phyloP scores from a whole-genome alignment of 2,888 invertebrate species.

The Thereva nobilitata region DNA sequence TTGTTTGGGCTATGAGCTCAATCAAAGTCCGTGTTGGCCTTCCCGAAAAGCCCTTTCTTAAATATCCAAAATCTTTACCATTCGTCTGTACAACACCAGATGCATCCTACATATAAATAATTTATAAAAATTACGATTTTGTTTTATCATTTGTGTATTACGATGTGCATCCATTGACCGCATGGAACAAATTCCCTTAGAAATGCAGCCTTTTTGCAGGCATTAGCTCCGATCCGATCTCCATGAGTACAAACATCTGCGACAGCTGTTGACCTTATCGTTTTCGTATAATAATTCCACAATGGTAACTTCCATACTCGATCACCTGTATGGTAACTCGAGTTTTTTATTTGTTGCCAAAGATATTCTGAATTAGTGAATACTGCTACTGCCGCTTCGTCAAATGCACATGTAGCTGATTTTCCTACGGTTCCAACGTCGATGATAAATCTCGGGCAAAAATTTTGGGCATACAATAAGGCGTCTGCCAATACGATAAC shows the following conservation, averaged over 20 bases:
- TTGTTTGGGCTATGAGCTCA: constrained; percentile 68
- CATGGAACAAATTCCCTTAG: constrained; percentile 72
- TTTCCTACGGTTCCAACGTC: constrained; percentile 79
- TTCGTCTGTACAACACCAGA: constrained; percentile 74
- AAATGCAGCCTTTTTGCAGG: constrained; percentile 80
- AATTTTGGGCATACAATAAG: constrained; percentile 73
- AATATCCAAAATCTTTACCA: constrained; percentile 65
- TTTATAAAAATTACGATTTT: not conserved
- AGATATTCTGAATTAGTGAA: constrained; percentile 72
- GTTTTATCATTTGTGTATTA: constrained; percentile 42
- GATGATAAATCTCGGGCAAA: constrained; percentile 71
- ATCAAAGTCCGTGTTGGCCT: constrained; percentile 76
- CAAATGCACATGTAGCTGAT: constrained; percentile 65
- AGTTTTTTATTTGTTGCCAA: constrained; percentile 69
- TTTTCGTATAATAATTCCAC: constrained; percentile 72
- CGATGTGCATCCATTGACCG: constrained; percentile 78
- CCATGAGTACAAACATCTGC: constrained; percentile 65
- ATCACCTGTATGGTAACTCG: constrained; percentile 75
- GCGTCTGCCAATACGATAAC: constrained; percentile 78
- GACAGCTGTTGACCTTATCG: constrained; percentile 60
- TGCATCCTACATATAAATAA: constrained; percentile 60
- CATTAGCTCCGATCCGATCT: constrained; percentile 59
- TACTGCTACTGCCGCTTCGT: constrained; percentile 70
- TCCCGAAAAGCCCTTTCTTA: constrained; percentile 72
- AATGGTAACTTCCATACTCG: constrained; percentile 82